Percentiles rank a stretch among this genome's conserved stretches.
phyloP scores from a whole-genome alignment of 2,888 invertebrate species.

The Eupithecia subfuscata region DNA sequence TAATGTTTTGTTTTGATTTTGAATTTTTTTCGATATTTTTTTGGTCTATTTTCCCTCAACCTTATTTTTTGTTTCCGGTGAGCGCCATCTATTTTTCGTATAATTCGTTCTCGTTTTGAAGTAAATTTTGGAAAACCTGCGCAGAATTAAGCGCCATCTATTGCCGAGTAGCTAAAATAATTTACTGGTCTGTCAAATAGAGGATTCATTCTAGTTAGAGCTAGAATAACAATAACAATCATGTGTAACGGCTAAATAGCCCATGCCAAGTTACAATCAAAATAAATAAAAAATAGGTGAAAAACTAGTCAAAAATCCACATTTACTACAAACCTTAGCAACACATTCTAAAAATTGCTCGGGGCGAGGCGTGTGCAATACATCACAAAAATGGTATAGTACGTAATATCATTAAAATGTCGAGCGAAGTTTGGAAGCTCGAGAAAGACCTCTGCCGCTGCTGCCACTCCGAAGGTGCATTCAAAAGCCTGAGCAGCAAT shows the following conservation, averaged over 20 bases:
- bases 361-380: neutral
- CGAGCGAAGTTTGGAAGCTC: slow-evolving; percentile 41
- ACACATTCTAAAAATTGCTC: neutral
- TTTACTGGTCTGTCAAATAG: neutral
- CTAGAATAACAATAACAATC: neutral
- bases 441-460: slow-evolving; percentile 71
- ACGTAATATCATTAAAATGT: slow-evolving; percentile 17
- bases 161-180: neutral
- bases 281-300: neutral
- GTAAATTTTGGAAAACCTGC: too few species aligned
- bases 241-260: neutral
- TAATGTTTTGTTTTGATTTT: neutral
- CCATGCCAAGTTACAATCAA: neutral
- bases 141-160: too few species aligned
- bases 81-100: too few species aligned
- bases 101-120: too few species aligned
- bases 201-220: too few species aligned
- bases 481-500: slow-evolving; percentile 55
- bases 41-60: neutral
- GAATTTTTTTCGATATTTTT: neutral
- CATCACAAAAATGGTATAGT: neutral
- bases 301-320: neutral
- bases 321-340: neutral
- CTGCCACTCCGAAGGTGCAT: slow-evolving; percentile 69
- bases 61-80: neutral